Evolutionary conservation across 2,888 invertebrate species (phyloP), one percentile per base, ranked within the genome.

Genomic region (Perdita meconis): DNA sequence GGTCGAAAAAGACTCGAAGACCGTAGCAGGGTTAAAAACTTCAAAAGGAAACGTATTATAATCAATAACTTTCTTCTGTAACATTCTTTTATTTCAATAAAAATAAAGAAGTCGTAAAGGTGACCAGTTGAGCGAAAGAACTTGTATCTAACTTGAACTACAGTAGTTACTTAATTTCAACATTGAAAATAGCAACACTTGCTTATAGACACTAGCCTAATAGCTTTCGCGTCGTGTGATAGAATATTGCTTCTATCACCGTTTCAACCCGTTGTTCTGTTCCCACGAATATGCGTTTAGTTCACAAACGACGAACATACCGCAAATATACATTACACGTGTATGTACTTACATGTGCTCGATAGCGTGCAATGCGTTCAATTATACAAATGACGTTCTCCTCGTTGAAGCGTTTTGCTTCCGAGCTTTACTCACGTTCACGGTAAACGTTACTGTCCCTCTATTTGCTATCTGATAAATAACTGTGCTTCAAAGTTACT

Each of bases 401-500:
- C n/a, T 34, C 53, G 30, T 38, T 40, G n/a, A 44, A 47, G 16
- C 12, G 36, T 59, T 63, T 40, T 36, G 24, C 36, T 40, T 19
- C 16, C 0, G n/a, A 47, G 53, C 47, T 61, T 42, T 8, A 26
- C 16, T 53, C 71, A 2, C 51, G 38, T 53, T 61, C 30, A 8
- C 16, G 22, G 60, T 57, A 76, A 76, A 66, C 61, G 63, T 42
- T 53, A 34, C n/a, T 36, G 38, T 26, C 40, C 60, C 50, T 53
- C 42, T 47, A n/a, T 65, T 73, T 68, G 53, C 42, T 22, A 22
- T 8, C 13, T 56, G 80, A 82, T 63, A 13, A 22, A 51, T 50
- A 67, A 70, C 69, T 6, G n/a, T 16, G 55, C 38, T 56, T 57
- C 40, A 34, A 57, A 34, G 59, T 53, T 65, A 61, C 50, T 22